Percentiles rank a stretch among this genome's conserved stretches.
These are phyloP conservation scores for Pangasius larnaudii DNA, from an alignment of 2,797 vertebrate genomes.

Conservation along the genomic window DNA sequence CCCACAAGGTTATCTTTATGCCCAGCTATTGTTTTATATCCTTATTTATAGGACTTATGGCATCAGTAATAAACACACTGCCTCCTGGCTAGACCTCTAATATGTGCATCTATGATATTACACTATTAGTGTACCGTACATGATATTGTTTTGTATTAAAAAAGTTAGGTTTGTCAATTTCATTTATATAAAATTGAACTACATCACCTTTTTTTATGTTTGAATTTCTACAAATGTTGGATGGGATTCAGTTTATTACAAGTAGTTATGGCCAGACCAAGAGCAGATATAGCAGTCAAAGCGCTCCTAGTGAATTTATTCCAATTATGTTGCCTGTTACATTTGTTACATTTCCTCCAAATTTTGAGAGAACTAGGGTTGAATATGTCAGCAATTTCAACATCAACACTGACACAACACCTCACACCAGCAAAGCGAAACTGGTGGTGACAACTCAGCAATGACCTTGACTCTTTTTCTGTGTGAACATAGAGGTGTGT, in stretches of 20 bases:
- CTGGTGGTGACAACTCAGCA: neutral
- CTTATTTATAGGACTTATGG: neutral
- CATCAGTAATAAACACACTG: neutral
- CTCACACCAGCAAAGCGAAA: neutral
- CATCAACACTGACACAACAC: slow-evolving; percentile 12
- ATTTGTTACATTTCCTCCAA: neutral
- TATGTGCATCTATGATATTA: neutral
- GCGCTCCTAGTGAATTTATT: neutral
- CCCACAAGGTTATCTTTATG: neutral
- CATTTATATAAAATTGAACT: neutral
- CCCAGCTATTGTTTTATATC: neutral
- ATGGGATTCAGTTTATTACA: neutral
- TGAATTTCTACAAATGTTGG: neutral
- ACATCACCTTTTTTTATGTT: neutral
- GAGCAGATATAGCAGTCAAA: neutral
- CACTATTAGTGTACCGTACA: no score
- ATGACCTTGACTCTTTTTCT: slow-evolving; percentile 19
- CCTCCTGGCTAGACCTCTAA: neutral
- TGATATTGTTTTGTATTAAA: neutral
- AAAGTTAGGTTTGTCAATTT: neutral
- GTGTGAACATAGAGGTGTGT: slow-evolving; percentile 15
- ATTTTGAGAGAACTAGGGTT: neutral
- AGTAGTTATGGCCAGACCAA: neutral
- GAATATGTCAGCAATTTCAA: neutral
- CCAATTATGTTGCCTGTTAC: neutral